Evolutionary conservation across 2,888 invertebrate genomes (phyloP).

Genomic region (Drosophila acutilabella): DNA sequence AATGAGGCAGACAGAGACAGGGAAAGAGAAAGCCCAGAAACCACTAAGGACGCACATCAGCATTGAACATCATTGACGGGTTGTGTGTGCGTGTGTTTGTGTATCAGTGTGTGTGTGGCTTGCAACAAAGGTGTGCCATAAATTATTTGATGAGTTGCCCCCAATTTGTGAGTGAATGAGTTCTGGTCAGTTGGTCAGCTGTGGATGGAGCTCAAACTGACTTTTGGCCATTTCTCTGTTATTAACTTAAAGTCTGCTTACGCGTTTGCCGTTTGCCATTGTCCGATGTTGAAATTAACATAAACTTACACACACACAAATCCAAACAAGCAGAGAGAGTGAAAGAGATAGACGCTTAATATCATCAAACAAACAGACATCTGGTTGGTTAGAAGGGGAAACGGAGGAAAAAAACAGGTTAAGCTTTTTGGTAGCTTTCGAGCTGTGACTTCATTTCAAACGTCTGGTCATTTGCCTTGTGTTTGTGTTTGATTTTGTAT

Average conservation of each 20-base stretch:
- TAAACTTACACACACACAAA: conserved; percentile 42
- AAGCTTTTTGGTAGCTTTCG: conserved; percentile 68
- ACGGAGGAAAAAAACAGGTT: conserved; percentile 66
- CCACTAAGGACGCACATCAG: conserved; percentile 71
- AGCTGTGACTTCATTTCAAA: conserved; percentile 73
- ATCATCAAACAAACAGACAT: conserved; percentile 19
- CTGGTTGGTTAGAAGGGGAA: conserved; percentile 23
- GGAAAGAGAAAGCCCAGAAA: conserved; percentile 39
- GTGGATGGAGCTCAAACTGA: conserved; percentile 19
- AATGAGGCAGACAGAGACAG: too few species aligned
- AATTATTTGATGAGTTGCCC: conserved; percentile 71
- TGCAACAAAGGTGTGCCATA: conserved; percentile 63
- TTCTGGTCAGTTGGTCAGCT: conserved; percentile 68
- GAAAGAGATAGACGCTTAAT: conserved; percentile 33
- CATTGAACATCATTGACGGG: conserved; percentile 38
- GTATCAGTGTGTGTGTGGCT: conserved; percentile 12
- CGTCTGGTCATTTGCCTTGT: conserved; percentile 40
- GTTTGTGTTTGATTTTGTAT: conserved; percentile 6
- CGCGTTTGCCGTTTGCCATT: conserved; percentile 52
- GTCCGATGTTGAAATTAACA: conserved; percentile 73
- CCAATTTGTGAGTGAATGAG: conserved; percentile 54
- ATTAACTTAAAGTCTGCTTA: conserved; percentile 67
- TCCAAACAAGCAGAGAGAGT: conserved; percentile 6
- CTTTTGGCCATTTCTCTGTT: conserved; percentile 49
- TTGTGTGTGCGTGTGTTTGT: conserved; percentile 1